Percentiles rank a stretch among this genome's conserved stretches.
Evolutionary conservation across 2,113 vertebrate species (phyloP).

Genomic region (Orientallactaga bullata): DNA sequence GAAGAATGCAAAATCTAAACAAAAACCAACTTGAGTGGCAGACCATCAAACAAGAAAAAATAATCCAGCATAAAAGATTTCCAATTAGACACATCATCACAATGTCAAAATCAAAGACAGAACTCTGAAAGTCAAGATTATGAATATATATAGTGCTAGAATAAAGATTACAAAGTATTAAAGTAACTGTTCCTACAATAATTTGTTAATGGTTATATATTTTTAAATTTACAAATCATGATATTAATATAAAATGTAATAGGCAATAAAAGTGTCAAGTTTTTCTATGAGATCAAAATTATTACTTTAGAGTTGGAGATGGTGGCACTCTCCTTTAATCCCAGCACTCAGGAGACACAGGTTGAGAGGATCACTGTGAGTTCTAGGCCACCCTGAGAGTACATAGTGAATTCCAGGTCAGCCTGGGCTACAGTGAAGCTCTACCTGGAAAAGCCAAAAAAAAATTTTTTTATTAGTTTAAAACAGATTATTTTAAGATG

Average conservation of each 20-base stretch:
- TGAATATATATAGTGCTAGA: too few species aligned
- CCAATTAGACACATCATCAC: neutral
- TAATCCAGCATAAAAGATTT: neutral
- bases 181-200: neutral
- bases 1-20: too few species aligned
- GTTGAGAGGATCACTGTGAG: too few species aligned
- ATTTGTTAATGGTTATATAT: neutral
- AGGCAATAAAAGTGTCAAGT: neutral
- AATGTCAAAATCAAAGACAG: neutral
- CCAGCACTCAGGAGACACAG: too few species aligned
- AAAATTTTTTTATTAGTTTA: neutral
- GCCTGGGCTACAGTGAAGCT: too few species aligned
- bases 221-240: neutral
- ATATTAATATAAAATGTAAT: neutral
- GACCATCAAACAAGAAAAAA: neutral
- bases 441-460: too few species aligned
- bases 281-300: neutral
- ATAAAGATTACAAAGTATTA: neutral
- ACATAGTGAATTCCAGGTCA: too few species aligned
- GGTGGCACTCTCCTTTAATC: too few species aligned
- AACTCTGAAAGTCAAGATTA: neutral
- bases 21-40: too few species aligned
- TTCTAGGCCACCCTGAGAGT: too few species aligned
- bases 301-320: neutral
- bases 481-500: neutral